Evolutionary conservation across 2,113 vertebrate species (phyloP).

Genomic region (Aviceda subcristata): DNA sequence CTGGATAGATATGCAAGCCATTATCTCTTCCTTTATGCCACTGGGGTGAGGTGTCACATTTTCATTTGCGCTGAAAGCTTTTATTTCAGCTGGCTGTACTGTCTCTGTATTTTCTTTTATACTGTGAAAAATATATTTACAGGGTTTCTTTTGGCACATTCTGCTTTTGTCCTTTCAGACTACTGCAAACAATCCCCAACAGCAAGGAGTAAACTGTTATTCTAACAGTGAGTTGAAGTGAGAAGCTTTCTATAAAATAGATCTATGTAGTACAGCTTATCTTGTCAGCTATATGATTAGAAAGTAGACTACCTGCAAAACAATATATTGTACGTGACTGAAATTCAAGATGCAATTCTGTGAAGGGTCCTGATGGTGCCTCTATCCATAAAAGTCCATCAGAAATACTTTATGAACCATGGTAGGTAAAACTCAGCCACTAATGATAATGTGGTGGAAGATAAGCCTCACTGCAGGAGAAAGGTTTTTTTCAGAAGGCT

Average conservation of each 20-base stretch:
- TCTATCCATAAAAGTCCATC: neutral
- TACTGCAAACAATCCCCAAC: neutral
- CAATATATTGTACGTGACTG: fast-evolving
- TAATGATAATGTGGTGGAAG: neutral
- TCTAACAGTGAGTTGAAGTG: neutral
- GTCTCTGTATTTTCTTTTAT: neutral
- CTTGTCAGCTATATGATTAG: neutral
- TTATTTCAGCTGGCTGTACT: neutral
- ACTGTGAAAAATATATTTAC: neutral
- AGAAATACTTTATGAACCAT: neutral
- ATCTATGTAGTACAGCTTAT: neutral
- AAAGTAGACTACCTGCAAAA: neutral
- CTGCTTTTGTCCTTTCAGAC: neutral
- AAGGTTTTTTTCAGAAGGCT: neutral
- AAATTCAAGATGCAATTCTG: neutral
- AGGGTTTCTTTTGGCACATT: neutral
- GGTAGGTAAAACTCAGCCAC: neutral
- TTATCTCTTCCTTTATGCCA: neutral
- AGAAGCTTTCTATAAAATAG: neutral
- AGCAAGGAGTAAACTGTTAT: neutral
- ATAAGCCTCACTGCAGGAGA: neutral
- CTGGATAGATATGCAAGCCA: neutral
- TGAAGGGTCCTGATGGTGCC: neutral
- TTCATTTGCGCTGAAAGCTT: neutral
- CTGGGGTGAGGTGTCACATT: neutral